Evolutionary conservation across 2,113 vertebrate species (phyloP), one percentile per base, ranked within the genome.

Genomic region (Podarcis muralis): DNA sequence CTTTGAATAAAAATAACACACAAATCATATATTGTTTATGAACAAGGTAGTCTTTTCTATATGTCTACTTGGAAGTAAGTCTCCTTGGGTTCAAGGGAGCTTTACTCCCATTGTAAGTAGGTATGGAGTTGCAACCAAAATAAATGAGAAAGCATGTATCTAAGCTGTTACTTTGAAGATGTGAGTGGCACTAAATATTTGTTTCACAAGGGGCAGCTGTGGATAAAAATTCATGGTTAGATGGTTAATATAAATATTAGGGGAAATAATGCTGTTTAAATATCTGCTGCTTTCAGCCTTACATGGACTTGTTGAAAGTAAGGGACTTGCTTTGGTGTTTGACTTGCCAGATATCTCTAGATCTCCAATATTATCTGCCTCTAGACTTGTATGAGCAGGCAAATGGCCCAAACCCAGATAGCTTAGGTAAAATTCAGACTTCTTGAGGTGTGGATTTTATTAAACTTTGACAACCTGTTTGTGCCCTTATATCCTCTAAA

Each of bases 261-360:
- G 9, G 57, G 27, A 72, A 84, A 59, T 25, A 32, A 32, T 86
- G n/a, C 5, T 3, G 9, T 78, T 86, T 53, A 12, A 79, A 79
- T 79, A 9, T 32, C 37, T 79, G 37, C 35, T 65, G 18, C 62
- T 86, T 43, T n/a, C 59, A 86, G 8, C 59, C 74, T 27, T 78
- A 78, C 59, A n/a, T 79, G 62, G 62, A 79, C 37, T 78, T 86
- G 37, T 79, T 86, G 85, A 86, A 86, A 79, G 30, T 15, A n/a
- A 32, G 68, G n/a, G 59, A 27, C 27, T 48, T 37, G 37, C 16
- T 18, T 11, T 35, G 2, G 22, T 37, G 69, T 85, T 75, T 43
- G 22, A 65, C 57, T 85, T 88, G 80, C 57, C 37, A 88, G n/a
- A 18, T 57, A 57, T 83, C 40, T 69, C 59, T 53, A 23, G 72